These are phyloP conservation scores for Entomobrya multifasciata DNA, from an alignment of 2,888 invertebrate genomes.

Conservation along the genomic window DNA sequence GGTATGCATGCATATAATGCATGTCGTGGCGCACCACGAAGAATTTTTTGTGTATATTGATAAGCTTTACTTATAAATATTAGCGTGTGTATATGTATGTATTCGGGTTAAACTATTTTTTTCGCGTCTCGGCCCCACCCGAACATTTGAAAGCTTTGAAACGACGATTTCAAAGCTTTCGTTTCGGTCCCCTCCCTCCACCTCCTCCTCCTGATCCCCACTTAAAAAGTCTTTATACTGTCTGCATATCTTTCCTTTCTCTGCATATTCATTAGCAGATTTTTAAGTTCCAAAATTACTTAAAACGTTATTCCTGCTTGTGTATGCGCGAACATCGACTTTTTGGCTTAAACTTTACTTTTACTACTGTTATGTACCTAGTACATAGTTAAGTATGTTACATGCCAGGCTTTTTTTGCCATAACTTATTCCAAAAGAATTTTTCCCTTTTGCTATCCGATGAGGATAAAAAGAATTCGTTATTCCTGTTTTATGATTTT, in stretches of 20 bases:
- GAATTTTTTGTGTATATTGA: background rate
- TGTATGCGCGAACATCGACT: slow-evolving; percentile 46
- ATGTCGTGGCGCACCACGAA: background rate
- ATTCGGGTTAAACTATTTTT: slow-evolving; percentile 25
- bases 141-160: too few relatives aligned
- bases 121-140: slow-evolving; percentile 71
- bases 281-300: slow-evolving; percentile 64
- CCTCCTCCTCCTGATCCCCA: slow-evolving; percentile 65
- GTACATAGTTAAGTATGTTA: background rate
- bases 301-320: slow-evolving; percentile 54
- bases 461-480: slow-evolving; percentile 66
- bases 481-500: slow-evolving; percentile 51
- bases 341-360: slow-evolving; percentile 38
- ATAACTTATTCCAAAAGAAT: slow-evolving; percentile 70
- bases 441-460: slow-evolving; percentile 30
- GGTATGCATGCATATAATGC: slow-evolving; percentile 29
- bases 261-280: slow-evolving; percentile 67
- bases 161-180: slow-evolving; percentile 52
- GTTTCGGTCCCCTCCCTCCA: slow-evolving; percentile 36
- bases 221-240: slow-evolving; percentile 55
- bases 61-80: background rate
- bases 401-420: slow-evolving; percentile 55
- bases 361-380: too few relatives aligned
- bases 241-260: slow-evolving; percentile 39
- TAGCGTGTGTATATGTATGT: background rate